Percentiles rank a stretch among this genome's conserved stretches.
phyloP scores from a whole-genome alignment of 92 coral and sea anemone genomes.

The Phenganax subtilis region DNA sequence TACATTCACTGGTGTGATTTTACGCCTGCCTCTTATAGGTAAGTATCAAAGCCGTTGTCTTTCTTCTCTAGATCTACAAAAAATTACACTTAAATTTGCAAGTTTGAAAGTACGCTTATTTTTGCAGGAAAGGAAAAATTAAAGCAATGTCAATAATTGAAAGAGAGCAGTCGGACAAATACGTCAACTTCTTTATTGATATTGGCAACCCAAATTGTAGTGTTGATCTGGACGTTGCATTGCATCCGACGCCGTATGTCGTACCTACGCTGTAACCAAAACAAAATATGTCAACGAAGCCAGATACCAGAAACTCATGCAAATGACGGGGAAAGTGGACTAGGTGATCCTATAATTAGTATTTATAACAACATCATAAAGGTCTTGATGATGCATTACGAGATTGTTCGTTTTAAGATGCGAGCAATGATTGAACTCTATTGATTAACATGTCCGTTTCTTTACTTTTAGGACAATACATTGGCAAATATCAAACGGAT shows the following conservation, averaged over 20 bases:
- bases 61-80: too few species aligned
- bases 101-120: too few species aligned
- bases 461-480: not conserved
- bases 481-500: conserved; percentile 9
- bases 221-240: not conserved
- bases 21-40: conserved; percentile 1
- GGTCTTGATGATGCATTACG: not conserved
- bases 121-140: too few species aligned
- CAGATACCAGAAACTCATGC: conserved; percentile 7
- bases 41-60: not conserved
- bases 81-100: too few species aligned
- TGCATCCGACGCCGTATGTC: not conserved
- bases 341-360: not conserved
- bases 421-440: not conserved
- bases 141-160: too few species aligned
- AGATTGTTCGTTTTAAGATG: too few species aligned
- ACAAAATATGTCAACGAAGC: not conserved
- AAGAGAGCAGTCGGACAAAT: not conserved
- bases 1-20: not conserved
- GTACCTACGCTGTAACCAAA: not conserved
- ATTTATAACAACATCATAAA: not conserved
- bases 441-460: not conserved
- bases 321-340: conserved; percentile 14
- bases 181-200: conserved; percentile 1
- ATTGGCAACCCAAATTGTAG: not conserved